Base-by-base conservation (phyloP, 2,113 vertebrate species). In the Chaetorhynchus papuensis region DNA sequence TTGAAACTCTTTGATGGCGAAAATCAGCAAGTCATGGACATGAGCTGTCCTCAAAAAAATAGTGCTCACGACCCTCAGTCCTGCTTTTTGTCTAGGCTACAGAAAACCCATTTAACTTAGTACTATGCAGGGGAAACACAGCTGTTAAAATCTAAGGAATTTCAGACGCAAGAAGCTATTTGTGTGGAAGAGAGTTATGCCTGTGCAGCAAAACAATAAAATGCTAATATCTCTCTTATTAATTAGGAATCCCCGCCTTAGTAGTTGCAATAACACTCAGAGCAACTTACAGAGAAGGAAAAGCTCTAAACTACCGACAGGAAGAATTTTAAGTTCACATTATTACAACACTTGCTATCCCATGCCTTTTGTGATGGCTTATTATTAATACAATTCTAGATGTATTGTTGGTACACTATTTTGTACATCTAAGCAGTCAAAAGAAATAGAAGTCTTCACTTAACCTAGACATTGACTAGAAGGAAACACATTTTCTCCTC, bases 291-390 rank as follows among this genome's bases (percentile, higher is more conserved):
- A 80, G 69, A 82, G 69, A 45, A 59, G 92, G 95, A 95, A 93
- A 79, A 87, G 22, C 57, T 71, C 77, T 90, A 87, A 27, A 83
- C 12, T 97, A 97, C 35, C 1, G 19, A 15, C 88, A 96, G 81
- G 94, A 97, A 69, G 72, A 95, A 96, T 95, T 97, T 70, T 97
- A 92, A 98, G 95, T 98, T 79, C 26, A 31, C 18, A 10, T 69
- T 93, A 75, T 78, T 66, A 60, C n/a, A 90, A 31, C 11, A 56
- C 8, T 71, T 87, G 47, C 19, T 82, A 31, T 76, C 5, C 18
- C 28, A 42, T 2, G 20, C 37, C 21, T 87, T 83, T 74, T 63
- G 44, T 74, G 39, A 56, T 45, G 23, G 18, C 13, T 92, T 39
- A 57, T 57, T 50, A 78, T 63, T 54, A 57, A 81, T 23, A 69